phyloP scores from a whole-genome alignment of 2,888 invertebrate species.

The Sarcophaga caerulescens region DNA sequence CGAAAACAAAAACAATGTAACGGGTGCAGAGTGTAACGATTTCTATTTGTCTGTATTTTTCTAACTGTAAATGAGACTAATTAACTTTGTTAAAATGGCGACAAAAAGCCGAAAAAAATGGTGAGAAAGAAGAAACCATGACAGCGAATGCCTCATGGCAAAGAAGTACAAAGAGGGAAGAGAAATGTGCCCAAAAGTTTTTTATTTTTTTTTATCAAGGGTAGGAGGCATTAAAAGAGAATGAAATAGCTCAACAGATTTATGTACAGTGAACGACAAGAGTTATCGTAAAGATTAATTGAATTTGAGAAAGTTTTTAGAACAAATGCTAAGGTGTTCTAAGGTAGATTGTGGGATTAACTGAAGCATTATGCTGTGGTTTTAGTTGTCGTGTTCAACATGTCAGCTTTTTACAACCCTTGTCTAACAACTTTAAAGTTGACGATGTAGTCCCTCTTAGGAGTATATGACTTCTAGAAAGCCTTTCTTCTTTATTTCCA shows the following conservation, averaged over 20 bases:
- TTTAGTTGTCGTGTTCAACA: too few relatives aligned
- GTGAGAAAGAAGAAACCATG: background rate
- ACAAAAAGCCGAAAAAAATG: slow-evolving; percentile 24
- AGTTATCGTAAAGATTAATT: slow-evolving; percentile 13
- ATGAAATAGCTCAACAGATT: background rate
- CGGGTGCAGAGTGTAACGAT: too few relatives aligned
- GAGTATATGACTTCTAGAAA: too few relatives aligned
- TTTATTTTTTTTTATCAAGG: slow-evolving; percentile 23
- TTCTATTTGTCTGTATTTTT: slow-evolving; percentile 24
- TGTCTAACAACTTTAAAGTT: too few relatives aligned
- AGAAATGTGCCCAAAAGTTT: slow-evolving; percentile 8
- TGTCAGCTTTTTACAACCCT: too few relatives aligned
- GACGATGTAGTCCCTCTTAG: too few relatives aligned
- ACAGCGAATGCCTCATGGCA: too few relatives aligned
- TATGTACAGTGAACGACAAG: background rate
- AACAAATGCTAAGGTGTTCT: too few relatives aligned
- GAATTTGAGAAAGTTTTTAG: too few relatives aligned
- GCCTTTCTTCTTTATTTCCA: too few relatives aligned
- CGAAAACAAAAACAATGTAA: background rate
- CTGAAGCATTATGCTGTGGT: too few relatives aligned
- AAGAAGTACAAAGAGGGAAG: background rate
- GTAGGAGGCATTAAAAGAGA: slow-evolving; percentile 37
- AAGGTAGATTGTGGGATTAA: too few relatives aligned
- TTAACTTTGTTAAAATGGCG: slow-evolving; percentile 63
- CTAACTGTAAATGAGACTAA: slow-evolving; percentile 67